Evolutionary conservation across 1,140 invertebrate species (phyloP).

Genomic region (Drosophila suzukii): DNA sequence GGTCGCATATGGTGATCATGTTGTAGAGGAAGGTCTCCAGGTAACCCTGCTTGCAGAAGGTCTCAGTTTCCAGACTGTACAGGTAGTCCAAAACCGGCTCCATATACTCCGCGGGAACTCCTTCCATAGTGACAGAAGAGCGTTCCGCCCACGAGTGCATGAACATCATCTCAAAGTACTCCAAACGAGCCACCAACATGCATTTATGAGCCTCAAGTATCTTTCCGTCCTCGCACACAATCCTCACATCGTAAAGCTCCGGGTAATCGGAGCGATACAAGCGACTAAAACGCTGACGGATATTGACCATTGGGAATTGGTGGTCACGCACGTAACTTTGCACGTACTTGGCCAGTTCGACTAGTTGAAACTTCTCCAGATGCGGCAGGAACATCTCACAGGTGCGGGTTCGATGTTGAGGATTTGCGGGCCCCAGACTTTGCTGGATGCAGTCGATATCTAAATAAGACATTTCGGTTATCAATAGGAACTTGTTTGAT

Average conservation of each 20-base stretch:
- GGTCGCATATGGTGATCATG: constrained; percentile 88
- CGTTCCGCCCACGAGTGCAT: constrained; percentile 88
- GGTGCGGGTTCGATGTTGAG: constrained; percentile 27
- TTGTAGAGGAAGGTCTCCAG: constrained; percentile 85
- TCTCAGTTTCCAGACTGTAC: constrained; percentile 86
- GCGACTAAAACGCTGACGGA: constrained; percentile 50
- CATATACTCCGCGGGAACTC: constrained; percentile 83
- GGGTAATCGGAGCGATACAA: constrained; percentile 73
- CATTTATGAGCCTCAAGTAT: constrained; percentile 89
- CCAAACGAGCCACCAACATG: constrained; percentile 88
- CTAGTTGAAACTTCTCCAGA: constrained; percentile 59
- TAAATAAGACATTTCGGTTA: constrained; percentile 1
- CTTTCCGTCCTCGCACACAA: constrained; percentile 86
- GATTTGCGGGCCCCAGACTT: constrained; percentile 65
- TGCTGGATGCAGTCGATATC: constrained; percentile 74
- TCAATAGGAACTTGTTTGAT: neutral
- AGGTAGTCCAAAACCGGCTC: constrained; percentile 87
- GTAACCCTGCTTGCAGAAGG: constrained; percentile 85
- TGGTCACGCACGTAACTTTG: constrained; percentile 41
- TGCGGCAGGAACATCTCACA: constrained; percentile 64
- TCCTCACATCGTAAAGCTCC: constrained; percentile 87
- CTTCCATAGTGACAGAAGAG: constrained; percentile 71
- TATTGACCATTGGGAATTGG: constrained; percentile 34
- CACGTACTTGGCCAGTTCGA: constrained; percentile 55
- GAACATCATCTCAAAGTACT: constrained; percentile 91